These are phyloP conservation scores for Napeogenes inachia DNA, from an alignment of 2,888 invertebrate species.

Conservation along the genomic window DNA sequence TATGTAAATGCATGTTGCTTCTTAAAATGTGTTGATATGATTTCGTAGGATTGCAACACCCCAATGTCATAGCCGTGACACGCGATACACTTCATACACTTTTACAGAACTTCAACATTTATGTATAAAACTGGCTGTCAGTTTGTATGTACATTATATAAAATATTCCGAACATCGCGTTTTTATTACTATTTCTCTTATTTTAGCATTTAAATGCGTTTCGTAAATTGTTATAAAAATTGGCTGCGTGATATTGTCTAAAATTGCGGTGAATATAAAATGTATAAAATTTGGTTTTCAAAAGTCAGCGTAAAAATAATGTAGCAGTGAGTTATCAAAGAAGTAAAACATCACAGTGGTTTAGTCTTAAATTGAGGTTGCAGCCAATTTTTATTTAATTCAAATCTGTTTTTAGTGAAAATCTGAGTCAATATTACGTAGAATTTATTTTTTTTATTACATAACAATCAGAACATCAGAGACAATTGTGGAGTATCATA, in stretches of 20 bases:
- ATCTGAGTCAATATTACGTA: conserved; percentile 10
- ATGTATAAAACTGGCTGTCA: neutral
- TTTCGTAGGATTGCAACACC: conserved; percentile 45
- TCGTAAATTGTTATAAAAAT: conserved; percentile 7
- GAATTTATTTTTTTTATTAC: too few species aligned
- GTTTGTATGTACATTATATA: conserved; percentile 2
- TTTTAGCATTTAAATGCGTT: conserved; percentile 1
- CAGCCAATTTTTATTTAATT: conserved; percentile 25
- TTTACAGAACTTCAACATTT: neutral
- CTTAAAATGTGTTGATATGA: conserved; percentile 46
- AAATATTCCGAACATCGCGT: conserved; percentile 1
- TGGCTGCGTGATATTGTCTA: conserved; percentile 21
- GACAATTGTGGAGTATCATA: too few species aligned
- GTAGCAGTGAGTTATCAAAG: conserved; percentile 23
- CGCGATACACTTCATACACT: neutral
- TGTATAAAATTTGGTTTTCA: conserved; percentile 17
- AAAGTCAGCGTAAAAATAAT: conserved; percentile 5
- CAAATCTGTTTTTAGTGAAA: neutral
- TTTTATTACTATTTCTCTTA: conserved; percentile 9
- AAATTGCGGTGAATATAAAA: conserved; percentile 20
- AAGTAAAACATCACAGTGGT: conserved; percentile 27
- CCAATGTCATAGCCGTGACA: conserved; percentile 22
- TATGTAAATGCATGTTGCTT: conserved; percentile 38
- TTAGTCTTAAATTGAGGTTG: conserved; percentile 22
- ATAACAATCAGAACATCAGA: too few species aligned